Conservation (phyloP, 2,888 invertebrate species). For the Andrena bicolor region DNA sequence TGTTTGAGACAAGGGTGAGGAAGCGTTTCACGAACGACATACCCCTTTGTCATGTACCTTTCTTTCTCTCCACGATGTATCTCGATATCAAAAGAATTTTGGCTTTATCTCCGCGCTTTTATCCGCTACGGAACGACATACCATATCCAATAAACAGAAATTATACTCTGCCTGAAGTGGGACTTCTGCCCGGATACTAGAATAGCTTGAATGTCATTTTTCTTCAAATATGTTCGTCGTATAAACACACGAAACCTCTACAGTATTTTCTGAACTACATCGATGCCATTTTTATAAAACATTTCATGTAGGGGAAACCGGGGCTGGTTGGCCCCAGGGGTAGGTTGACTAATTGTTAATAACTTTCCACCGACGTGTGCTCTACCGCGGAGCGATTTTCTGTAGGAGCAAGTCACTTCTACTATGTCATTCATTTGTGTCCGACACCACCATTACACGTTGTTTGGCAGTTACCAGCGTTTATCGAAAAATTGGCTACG, state of each 20-base stretch:
- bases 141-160: slow-evolving; percentile 79
- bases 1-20: slow-evolving; percentile 65
- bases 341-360: no score
- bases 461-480: no score
- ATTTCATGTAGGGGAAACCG: no score
- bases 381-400: no score
- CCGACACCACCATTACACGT: no score
- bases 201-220: slow-evolving; percentile 57
- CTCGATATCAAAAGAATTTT: slow-evolving; percentile 74
- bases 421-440: no score
- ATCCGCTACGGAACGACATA: slow-evolving; percentile 66
- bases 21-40: slow-evolving; percentile 56
- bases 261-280: not conserved
- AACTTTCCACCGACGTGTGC: no score
- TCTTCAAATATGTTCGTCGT: slow-evolving; percentile 41
- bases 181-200: slow-evolving; percentile 57
- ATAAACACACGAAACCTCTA: not conserved
- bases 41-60: slow-evolving; percentile 64
- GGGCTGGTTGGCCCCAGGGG: no score
- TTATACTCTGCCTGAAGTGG: slow-evolving; percentile 71
- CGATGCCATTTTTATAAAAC: not conserved
- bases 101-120: slow-evolving; percentile 74
- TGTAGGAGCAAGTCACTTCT: no score
- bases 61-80: slow-evolving; percentile 47
- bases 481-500: no score